Conservation (phyloP, 2,888 invertebrate genomes). For the Chironomus riparius region DNA sequence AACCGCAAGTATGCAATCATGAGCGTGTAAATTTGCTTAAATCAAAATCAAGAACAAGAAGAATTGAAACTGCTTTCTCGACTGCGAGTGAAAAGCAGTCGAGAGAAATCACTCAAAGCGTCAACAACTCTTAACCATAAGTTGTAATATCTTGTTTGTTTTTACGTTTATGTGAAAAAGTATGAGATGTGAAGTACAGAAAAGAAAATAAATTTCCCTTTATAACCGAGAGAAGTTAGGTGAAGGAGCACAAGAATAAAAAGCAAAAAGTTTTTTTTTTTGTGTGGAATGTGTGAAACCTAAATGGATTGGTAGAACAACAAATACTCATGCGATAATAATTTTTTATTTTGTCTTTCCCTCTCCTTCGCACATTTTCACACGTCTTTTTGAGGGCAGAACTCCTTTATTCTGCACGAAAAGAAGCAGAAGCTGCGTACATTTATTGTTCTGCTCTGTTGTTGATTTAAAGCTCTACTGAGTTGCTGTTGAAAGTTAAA, state of each 20-base stretch:
- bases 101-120: conserved; percentile 3
- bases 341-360: neutral
- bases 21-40: neutral
- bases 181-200: no score
- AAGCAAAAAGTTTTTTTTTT: neutral
- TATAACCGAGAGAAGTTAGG: neutral
- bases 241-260: neutral
- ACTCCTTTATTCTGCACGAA: neutral
- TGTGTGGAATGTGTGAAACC: neutral
- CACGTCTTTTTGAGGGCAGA: no score
- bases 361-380: neutral
- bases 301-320: neutral
- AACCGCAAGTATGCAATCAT: neutral
- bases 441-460: neutral
- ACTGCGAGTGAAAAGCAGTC: neutral
- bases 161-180: neutral
- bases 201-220: neutral
- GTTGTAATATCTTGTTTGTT: neutral
- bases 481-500: neutral
- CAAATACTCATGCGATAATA: neutral
- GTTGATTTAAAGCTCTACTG: neutral
- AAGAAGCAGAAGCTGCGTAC: neutral
- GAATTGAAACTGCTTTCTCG: neutral
- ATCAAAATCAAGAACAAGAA: neutral
- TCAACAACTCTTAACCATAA: conserved; percentile 1